Conservation (phyloP, 2,113 vertebrate genomes). For the Tragelaphus scriptus region DNA sequence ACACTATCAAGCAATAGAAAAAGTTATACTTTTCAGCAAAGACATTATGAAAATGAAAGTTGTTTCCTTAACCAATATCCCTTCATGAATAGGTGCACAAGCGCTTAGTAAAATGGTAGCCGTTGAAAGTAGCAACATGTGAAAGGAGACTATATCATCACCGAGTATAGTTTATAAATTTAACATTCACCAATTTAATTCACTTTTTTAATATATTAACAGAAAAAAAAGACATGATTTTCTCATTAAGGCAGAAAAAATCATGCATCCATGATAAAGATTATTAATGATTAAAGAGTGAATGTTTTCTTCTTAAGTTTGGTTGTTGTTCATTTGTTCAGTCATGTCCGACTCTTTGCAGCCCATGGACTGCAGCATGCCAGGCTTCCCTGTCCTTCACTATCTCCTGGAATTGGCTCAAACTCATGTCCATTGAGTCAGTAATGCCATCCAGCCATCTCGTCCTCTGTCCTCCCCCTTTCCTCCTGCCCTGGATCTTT, state of each 20-base stretch:
- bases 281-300: neutral
- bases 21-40: neutral
- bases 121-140: neutral
- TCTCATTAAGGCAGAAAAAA: neutral
- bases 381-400: neutral
- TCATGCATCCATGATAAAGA: neutral
- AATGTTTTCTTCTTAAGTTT: neutral
- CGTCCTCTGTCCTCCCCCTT: neutral
- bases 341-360: fast-evolving
- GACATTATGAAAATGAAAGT: neutral
- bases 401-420: fast-evolving
- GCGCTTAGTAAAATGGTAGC: neutral
- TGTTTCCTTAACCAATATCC: neutral
- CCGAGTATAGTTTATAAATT: neutral
- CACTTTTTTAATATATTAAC: neutral
- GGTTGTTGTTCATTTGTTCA: neutral
- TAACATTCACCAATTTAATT: neutral
- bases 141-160: neutral
- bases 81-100: neutral
- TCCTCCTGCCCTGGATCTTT: neutral
- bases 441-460: neutral
- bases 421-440: neutral
- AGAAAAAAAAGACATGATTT: neutral
- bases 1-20: neutral
- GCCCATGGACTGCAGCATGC: neutral